Conservation (phyloP, 2,797 vertebrate species). For the Anas bahamensis region DNA sequence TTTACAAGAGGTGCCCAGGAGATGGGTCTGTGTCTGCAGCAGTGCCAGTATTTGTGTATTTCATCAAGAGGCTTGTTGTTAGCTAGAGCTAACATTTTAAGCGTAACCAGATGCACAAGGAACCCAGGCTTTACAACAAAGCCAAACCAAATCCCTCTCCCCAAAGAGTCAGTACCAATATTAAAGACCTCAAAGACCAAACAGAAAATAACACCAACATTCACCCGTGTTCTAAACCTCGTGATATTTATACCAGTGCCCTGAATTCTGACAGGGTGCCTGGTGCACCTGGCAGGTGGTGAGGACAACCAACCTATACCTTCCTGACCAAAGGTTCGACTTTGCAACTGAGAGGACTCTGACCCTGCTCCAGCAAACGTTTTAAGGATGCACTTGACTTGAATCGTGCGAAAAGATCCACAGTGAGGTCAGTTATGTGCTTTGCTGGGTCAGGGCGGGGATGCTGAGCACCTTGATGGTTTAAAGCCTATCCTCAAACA, state of each 20-base stretch:
- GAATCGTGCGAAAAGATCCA: background rate
- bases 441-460: background rate
- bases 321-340: background rate
- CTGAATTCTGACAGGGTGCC: background rate
- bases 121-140: slow-evolving; percentile 22
- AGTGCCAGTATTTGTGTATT: slow-evolving; percentile 34
- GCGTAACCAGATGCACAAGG: slow-evolving; percentile 27
- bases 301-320: background rate
- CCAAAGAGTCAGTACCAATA: background rate
- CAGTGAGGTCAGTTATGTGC: background rate
- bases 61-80: slow-evolving; percentile 46
- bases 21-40: background rate
- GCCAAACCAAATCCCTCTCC: slow-evolving; percentile 36
- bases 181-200: slow-evolving; percentile 34
- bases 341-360: background rate
- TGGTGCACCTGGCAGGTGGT: background rate
- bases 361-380: background rate
- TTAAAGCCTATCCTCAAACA: background rate
- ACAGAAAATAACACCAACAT: background rate
- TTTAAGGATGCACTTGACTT: background rate
- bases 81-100: slow-evolving; percentile 30
- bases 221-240: background rate
- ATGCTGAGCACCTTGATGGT: background rate
- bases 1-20: slow-evolving; percentile 52
- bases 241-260: background rate